Evolutionary conservation across 2,888 invertebrate species (phyloP).

Genomic region (Sinelater perroti): DNA sequence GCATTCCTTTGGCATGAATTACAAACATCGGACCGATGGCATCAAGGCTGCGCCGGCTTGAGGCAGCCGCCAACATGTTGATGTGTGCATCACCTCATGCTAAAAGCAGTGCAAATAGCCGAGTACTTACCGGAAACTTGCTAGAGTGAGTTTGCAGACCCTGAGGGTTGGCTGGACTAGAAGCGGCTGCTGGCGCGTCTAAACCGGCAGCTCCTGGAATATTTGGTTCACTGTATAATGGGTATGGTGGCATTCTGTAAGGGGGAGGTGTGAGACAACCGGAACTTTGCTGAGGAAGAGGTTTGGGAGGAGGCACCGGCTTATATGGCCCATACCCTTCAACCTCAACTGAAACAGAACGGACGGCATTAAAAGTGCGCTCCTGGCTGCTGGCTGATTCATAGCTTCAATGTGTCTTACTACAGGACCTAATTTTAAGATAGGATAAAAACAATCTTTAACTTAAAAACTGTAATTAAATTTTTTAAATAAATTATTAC

Average conservation of each 20-base stretch:
- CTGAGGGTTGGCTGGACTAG: slow-evolving; percentile 61
- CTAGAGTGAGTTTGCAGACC: slow-evolving; percentile 78
- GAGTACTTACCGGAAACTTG: slow-evolving; percentile 76
- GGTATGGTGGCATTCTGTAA: slow-evolving; percentile 75
- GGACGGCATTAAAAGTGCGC: too few relatives aligned
- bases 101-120: background rate
- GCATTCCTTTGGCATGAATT: too few relatives aligned
- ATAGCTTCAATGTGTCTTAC: too few relatives aligned
- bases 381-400: too few relatives aligned
- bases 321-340: slow-evolving; percentile 68
- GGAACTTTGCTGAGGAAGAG: slow-evolving; percentile 61
- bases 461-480: too few relatives aligned
- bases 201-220: slow-evolving; percentile 62
- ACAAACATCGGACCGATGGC: too few relatives aligned
- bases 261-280: slow-evolving; percentile 61
- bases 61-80: too few relatives aligned
- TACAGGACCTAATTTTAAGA: too few relatives aligned
- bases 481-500: too few relatives aligned
- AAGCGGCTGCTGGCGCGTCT: slow-evolving; percentile 58
- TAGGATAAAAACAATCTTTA: too few relatives aligned
- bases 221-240: slow-evolving; percentile 68
- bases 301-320: slow-evolving; percentile 68
- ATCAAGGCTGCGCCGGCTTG: too few relatives aligned
- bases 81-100: too few relatives aligned
- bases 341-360: slow-evolving; percentile 62